Percentiles rank a stretch among this genome's conserved stretches.
phyloP scores from a whole-genome alignment of 2,888 invertebrate species.

The Oligia strigilis region DNA sequence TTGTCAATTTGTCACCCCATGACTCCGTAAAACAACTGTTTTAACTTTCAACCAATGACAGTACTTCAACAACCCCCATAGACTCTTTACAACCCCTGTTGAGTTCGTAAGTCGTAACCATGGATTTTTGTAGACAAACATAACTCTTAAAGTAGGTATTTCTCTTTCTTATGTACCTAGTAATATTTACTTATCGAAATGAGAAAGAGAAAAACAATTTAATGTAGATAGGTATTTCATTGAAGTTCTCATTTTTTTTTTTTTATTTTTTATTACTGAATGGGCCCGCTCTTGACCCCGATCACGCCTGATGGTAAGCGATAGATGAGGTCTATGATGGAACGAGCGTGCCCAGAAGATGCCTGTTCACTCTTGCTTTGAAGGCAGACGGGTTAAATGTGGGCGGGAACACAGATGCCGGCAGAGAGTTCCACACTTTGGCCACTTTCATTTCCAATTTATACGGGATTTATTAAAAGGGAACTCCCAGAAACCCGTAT shows the following conservation, averaged over 20 bases:
- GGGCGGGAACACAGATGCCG: no score
- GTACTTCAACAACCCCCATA: constrained; percentile 1
- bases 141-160: not conserved
- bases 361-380: no score
- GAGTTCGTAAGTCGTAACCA: constrained; percentile 36
- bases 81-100: constrained; percentile 1
- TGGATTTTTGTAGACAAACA: constrained; percentile 37
- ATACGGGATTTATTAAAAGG: constrained; percentile 5
- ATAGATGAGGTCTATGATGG: no score
- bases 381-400: no score
- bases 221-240: not conserved
- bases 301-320: no score
- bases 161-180: not conserved
- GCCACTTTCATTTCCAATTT: no score
- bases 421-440: no score
- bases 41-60: constrained; percentile 10
- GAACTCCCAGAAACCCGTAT: constrained; percentile 22
- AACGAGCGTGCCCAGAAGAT: no score
- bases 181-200: not conserved
- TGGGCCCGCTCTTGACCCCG: no score
- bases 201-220: not conserved
- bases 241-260: not conserved
- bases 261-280: no score
- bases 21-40: not conserved
- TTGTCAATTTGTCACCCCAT: not conserved